Base-by-base conservation (phyloP, 2,888 invertebrate genomes). In the Eilema caniola region DNA sequence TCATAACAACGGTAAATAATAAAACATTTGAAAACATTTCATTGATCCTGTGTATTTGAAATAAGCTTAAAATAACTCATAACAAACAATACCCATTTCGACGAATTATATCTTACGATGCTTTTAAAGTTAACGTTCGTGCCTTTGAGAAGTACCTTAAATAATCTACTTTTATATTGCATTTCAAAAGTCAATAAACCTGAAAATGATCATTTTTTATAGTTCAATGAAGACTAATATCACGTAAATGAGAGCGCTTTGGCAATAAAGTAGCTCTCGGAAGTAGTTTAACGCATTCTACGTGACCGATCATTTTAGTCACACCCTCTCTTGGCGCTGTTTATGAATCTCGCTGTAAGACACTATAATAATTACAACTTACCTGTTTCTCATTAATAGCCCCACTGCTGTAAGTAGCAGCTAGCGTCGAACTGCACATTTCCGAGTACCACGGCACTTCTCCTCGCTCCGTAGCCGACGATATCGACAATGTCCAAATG, bases 371-470 rank as follows among this genome's bases (percentile, higher is more conserved):
- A 3, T 4, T 31, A 57, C 8, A 33, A 57, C 83, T 79, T 73
- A 97, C 98, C 96, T 98, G 98, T 88, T 97, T 97, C 90, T 98
- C 98, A 77, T 97, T 98, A 69, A 97, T 97, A 67, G 98, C 98
- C 1, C 99, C 99, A 86, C 99, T 99, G 92, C 99, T 99, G 92
- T 99, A 99, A 0, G 99, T 99, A 60, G 99, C 99, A 4, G 99
- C 99, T 66, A 99, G 95, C 1, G 99, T 99, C 11, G 99, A 99
- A 85, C 99, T 98, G 92, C 99, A 99, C 83, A 99, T 99, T 92
- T 99, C 99, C n/a, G 98, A 98, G 95, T 99, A 99, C 98, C 98
- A 99, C 3, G 99, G 99, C 78, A 98, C 98, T 86, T 97, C 97
- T 37, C 99, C 99, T 87, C 97, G 97, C 96, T 98, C 99, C 76